Conservation (phyloP, 2,113 vertebrate species). For the Craseonycteris thonglongyai region DNA sequence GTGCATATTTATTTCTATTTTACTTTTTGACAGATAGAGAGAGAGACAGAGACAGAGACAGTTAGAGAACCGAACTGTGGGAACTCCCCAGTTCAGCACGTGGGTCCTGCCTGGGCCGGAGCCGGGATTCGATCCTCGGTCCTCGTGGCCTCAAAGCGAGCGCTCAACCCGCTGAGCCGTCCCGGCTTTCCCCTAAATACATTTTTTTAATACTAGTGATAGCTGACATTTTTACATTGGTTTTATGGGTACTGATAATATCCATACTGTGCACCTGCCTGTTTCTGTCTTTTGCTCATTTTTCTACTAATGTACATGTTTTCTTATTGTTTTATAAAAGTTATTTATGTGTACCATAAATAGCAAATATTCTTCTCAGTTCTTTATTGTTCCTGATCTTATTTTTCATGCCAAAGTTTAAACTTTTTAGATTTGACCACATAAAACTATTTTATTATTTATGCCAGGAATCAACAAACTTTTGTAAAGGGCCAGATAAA, state of each 20-base stretch:
- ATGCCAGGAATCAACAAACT: not conserved
- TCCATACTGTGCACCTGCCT: not conserved
- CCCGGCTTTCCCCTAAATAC: too few species aligned
- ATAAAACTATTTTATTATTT: not conserved
- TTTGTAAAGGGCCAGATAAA: not conserved
- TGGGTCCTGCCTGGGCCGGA: too few species aligned
- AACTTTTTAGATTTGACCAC: not conserved
- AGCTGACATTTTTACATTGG: not conserved
- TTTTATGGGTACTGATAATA: not conserved
- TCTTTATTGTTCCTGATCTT: not conserved
- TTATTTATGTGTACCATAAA: not conserved
- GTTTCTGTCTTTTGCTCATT: conserved; percentile 1
- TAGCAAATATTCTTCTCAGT: not conserved
- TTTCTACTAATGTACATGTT: not conserved
- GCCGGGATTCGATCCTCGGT: too few species aligned
- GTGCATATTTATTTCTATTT: too few species aligned
- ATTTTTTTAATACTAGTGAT: not conserved
- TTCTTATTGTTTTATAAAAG: not conserved
- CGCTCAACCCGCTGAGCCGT: too few species aligned
- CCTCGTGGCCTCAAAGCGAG: too few species aligned
- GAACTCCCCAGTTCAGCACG: too few species aligned
- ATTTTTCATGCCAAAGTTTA: not conserved
- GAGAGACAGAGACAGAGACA: too few species aligned
- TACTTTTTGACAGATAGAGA: too few species aligned
- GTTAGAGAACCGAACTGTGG: too few species aligned